Conservation (phyloP, 2,113 vertebrate genomes). For the Phrynosoma platyrhinos region DNA sequence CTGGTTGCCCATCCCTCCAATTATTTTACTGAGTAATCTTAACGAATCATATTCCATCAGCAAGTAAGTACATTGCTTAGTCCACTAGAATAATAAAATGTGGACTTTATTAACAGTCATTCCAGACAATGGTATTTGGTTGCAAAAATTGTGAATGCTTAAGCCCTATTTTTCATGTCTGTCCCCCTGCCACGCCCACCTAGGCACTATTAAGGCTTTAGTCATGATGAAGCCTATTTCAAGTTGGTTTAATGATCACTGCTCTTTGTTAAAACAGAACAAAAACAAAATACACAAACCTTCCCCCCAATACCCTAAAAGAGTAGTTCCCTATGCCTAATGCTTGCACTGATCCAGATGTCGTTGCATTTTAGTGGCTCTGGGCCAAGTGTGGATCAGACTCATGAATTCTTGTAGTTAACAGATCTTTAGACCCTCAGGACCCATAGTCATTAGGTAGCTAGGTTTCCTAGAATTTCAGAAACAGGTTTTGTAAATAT, state of each 20-base stretch:
- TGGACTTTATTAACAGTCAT: not conserved
- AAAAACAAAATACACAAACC: too few relatives aligned
- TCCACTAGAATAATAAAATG: not conserved
- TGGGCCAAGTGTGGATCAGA: too few relatives aligned
- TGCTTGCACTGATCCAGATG: too few relatives aligned
- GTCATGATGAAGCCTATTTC: too few relatives aligned
- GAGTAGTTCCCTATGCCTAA: not conserved
- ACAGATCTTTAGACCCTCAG: too few relatives aligned
- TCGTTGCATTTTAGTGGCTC: not conserved
- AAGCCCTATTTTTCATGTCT: too few relatives aligned
- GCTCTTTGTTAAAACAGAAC: not conserved
- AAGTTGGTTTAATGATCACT: not conserved
- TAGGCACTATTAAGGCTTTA: not conserved
- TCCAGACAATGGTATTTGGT: not conserved
- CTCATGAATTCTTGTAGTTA: too few relatives aligned
- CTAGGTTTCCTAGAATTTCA: too few relatives aligned
- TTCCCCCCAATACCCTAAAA: not conserved
- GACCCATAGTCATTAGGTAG: too few relatives aligned
- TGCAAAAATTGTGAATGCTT: not conserved
- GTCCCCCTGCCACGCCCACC: too few relatives aligned
- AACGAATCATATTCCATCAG: not conserved
- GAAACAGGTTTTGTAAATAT: too few relatives aligned
- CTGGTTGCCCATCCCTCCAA: too few relatives aligned
- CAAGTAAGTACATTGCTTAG: not conserved
- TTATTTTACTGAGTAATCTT: not conserved